phyloP scores from a whole-genome alignment of 2,888 invertebrate species.

The Petrolisthes cinctipes region DNA sequence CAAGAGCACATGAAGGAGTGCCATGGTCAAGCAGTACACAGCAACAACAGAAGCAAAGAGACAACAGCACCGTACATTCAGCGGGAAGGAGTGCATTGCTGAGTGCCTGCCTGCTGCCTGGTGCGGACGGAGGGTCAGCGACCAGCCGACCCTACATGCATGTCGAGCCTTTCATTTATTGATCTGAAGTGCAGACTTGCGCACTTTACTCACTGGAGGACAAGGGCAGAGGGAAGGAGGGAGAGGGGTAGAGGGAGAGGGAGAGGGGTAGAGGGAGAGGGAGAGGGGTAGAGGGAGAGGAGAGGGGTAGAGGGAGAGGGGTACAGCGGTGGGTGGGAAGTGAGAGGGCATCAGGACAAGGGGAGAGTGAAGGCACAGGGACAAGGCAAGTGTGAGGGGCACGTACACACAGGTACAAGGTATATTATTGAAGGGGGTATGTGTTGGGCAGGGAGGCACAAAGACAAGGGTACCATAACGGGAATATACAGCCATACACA shows the following conservation, averaged over 20 bases:
- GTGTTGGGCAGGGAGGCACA: too few species aligned
- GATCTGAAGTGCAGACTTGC: conserved; percentile 32
- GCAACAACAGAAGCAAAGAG: too few species aligned
- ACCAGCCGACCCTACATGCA: conserved; percentile 45
- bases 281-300: neutral
- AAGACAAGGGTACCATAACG: too few species aligned
- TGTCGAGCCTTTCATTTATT: conserved; percentile 18
- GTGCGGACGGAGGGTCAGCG: conserved; percentile 30
- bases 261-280: too few species aligned
- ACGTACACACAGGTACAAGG: too few species aligned
- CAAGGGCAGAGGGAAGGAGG: neutral
- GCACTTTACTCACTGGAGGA: neutral
- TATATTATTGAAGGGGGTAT: too few species aligned
- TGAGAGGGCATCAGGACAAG: neutral
- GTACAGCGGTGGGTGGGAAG: too few species aligned
- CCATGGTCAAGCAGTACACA: too few species aligned
- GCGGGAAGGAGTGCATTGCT: neutral
- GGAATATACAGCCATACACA: too few species aligned
- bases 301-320: neutral
- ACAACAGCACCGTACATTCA: too few species aligned
- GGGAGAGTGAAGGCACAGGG: neutral
- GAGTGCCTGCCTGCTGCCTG: neutral
- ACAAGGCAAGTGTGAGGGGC: neutral
- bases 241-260: neutral
- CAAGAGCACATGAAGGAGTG: too few species aligned